phyloP scores from a whole-genome alignment of 2,113 vertebrate species.

The Cyanoramphus novaezelandiae region DNA sequence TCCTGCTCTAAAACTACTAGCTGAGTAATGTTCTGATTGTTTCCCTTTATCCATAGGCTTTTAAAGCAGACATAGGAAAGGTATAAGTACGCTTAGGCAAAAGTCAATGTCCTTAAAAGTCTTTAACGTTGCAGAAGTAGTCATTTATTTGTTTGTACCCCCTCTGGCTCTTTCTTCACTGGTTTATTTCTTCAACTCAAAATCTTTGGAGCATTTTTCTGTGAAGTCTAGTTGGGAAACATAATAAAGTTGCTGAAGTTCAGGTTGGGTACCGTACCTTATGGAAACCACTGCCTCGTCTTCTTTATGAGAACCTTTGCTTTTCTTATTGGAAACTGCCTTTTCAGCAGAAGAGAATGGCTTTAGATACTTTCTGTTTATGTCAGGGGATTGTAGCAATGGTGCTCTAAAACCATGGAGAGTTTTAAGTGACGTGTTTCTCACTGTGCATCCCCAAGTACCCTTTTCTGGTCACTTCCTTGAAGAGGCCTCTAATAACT shows the following conservation, averaged over 20 bases:
- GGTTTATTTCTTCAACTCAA: not conserved
- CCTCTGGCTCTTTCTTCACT: not conserved
- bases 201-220: not conserved
- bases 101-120: not conserved
- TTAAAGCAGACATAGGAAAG: not conserved
- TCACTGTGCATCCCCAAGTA: fast-evolving
- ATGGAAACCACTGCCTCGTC: not conserved
- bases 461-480: not conserved
- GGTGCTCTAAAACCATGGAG: not conserved
- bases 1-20: not conserved
- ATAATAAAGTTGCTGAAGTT: not conserved
- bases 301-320: not conserved
- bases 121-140: not conserved
- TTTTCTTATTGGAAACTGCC: not conserved
- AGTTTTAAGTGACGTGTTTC: not conserved
- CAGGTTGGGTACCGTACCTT: not conserved
- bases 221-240: not conserved
- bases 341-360: not conserved
- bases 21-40: not conserved
- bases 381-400: not conserved
- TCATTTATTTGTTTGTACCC: not conserved
- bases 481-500: not conserved
- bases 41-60: not conserved
- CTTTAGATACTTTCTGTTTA: not conserved
- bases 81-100: not conserved